Evolutionary conservation across 2,797 vertebrate species (phyloP).

Genomic region (Tenualosa ilisha): DNA sequence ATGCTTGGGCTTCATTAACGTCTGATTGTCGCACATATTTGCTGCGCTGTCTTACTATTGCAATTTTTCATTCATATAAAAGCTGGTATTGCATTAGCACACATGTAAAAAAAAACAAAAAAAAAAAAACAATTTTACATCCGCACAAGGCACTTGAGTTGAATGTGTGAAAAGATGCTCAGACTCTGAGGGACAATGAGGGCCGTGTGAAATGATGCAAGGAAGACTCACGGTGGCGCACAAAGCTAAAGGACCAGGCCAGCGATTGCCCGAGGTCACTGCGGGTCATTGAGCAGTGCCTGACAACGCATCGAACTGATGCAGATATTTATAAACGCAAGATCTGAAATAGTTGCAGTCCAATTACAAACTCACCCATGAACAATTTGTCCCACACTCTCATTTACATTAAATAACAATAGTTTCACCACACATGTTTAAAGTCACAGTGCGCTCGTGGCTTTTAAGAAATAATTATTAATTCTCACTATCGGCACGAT

Average conservation of each 20-base stretch:
- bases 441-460: not conserved
- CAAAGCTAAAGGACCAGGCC: constrained; percentile 70
- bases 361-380: not conserved
- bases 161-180: constrained; percentile 1
- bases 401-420: too few species aligned
- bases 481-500: not conserved
- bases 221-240: constrained; percentile 76
- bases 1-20: not conserved
- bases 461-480: not conserved
- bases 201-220: constrained; percentile 71
- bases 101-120: too few species aligned
- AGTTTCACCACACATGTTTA: not conserved
- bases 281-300: constrained; percentile 72
- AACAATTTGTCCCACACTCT: too few species aligned
- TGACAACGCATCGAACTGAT: constrained; percentile 64
- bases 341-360: not conserved
- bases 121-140: too few species aligned
- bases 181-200: constrained; percentile 40
- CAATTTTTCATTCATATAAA: not conserved
- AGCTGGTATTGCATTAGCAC: not conserved
- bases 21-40: not conserved
- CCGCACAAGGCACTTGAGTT: too few species aligned
- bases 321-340: constrained; percentile 26
- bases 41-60: not conserved
- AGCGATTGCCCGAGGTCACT: constrained; percentile 66